Conservation (phyloP, 2,113 vertebrate species). For the Gracilinanus agilis region DNA sequence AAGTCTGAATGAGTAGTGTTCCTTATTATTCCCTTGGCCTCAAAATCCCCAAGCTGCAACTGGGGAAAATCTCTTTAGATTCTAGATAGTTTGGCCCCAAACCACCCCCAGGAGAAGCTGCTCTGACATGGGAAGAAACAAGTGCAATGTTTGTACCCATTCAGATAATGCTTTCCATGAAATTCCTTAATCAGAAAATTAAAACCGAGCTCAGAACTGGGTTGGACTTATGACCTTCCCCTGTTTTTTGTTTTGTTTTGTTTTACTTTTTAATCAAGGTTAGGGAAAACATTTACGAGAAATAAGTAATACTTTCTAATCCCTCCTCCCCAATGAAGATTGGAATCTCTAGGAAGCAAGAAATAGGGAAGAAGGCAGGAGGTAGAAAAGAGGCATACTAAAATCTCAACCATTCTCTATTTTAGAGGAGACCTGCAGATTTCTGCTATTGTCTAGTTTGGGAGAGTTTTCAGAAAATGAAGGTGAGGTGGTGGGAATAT, state of each 20-base stretch:
- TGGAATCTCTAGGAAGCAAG: slow-evolving; percentile 33
- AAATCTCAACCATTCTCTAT: not conserved
- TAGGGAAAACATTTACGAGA: slow-evolving; percentile 17
- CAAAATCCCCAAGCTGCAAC: not conserved
- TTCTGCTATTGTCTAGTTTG: not conserved
- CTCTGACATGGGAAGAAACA: not conserved
- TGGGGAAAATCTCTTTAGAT: not conserved
- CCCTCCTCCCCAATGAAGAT: rapidly evolving
- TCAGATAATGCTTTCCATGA: not conserved
- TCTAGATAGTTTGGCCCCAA: not conserved
- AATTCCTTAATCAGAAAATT: not conserved
- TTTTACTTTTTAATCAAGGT: not conserved
- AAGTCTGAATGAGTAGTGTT: not conserved
- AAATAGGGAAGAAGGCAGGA: slow-evolving; percentile 70
- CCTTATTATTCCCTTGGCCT: not conserved
- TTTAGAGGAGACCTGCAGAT: not conserved
- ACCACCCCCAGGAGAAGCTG: not conserved
- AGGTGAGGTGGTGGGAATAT: not conserved
- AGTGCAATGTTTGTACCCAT: not conserved
- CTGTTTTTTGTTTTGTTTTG: rapidly evolving
- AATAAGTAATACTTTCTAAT: not conserved
- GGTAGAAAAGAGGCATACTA: not conserved
- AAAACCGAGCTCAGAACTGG: not conserved
- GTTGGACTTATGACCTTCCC: not conserved
- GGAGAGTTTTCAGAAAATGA: not conserved